Base-by-base conservation (phyloP, 37 sponge, comb jelly and placozoan species). In the Mnemiopsis leidyi region DNA sequence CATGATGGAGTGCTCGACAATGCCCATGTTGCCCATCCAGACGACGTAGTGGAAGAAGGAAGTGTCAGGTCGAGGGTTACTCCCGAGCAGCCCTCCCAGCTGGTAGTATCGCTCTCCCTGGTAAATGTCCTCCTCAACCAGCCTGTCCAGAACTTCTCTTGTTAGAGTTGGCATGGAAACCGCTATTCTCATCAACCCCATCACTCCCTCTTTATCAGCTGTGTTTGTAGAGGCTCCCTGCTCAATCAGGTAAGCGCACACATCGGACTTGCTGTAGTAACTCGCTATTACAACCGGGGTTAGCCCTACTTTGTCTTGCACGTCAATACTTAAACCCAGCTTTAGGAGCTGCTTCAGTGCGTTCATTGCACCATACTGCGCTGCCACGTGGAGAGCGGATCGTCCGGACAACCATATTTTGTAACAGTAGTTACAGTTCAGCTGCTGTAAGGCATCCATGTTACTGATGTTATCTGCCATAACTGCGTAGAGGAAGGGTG, bases 31-130 rank as follows among this genome's bases (percentile, higher is more conserved):
- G 3, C 75, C 75, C 25, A 71, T 23, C 75, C 75, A 71, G 3
- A 28, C 30, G 75, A 71, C 75, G 30, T 71, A 71, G 75, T 71
- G 75, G 20, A 71, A 71, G 75, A 71, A 71, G 75, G 75, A 71
- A 25, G 75, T 71, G 75, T 71, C 20, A 7, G 30, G 30, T n/a
- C 20, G 25, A 28, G 75, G 30, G 75, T 18, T 71, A 28, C 30
- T 18, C 25, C 75, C 75, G 3, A 71, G 7, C n/a, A 71, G 30
- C n/a, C 30, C 30, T 29, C 75, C 75, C n/a, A 71, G 75, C 3
- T 71, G 7, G 75, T 71, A 71, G n/a, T n/a, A 71, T 7, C 75
- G 75, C n/a, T 71, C n/a, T 71, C 75, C 75, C n/a, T 71, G 25
- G n/a, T 71, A 71, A 5, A 71, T n/a, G 20, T 71, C 75, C 75